A percentile compares a stretch with the other conserved stretches of the same genome.
phyloP scores from a whole-genome alignment of 2,888 invertebrate species.

The Lydus trimaculatus region DNA sequence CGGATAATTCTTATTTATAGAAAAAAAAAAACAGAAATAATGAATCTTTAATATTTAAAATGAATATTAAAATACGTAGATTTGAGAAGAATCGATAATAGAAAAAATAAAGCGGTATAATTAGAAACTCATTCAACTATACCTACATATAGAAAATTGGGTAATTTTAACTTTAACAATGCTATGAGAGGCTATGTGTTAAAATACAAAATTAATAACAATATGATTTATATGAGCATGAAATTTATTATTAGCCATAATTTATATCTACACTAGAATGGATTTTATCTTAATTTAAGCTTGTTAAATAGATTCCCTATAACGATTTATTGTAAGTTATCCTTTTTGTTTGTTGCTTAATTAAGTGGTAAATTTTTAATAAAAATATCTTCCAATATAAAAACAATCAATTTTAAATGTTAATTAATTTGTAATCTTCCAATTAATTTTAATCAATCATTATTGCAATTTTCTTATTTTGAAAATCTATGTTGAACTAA shows the following conservation, averaged over 20 bases:
- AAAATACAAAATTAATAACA: constrained; percentile 16
- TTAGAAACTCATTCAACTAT: neutral
- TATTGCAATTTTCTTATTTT: neutral
- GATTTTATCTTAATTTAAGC: constrained; percentile 5
- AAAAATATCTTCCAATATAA: too few relatives aligned
- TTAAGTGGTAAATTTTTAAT: neutral
- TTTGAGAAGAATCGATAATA: neutral
- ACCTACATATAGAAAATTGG: neutral
- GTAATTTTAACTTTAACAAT: neutral
- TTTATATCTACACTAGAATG: constrained; percentile 8
- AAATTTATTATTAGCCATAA: constrained; percentile 6
- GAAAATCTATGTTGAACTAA: too few relatives aligned
- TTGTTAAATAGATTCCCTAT: neutral
- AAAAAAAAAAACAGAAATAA: neutral
- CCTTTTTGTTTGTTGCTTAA: neutral
- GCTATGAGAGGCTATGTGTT: neutral
- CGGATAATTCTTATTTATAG: neutral
- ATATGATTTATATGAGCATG: constrained; percentile 9
- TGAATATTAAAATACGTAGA: neutral
- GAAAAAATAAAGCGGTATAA: neutral
- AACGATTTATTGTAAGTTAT: neutral
- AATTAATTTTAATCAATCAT: neutral
- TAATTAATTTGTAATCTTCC: neutral
- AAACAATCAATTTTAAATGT: neutral
- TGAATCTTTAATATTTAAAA: neutral